Evolutionary conservation across 1,140 invertebrate genomes (phyloP).

Genomic region (Saccostrea glomerata): DNA sequence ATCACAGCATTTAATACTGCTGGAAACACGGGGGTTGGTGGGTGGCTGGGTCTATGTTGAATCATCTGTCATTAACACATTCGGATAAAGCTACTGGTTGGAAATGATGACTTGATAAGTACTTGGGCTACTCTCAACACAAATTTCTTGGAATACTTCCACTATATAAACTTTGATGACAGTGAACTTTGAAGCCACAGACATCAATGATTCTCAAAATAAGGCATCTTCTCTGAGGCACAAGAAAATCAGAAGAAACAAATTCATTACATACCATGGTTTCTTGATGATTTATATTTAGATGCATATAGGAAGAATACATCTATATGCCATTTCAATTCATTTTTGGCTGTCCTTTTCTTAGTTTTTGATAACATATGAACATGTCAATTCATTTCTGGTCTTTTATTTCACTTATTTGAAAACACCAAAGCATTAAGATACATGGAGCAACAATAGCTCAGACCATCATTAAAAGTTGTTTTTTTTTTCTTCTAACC

Average conservation of each 20-base stretch:
- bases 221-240: not conserved
- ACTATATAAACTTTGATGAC: not conserved
- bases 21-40: not conserved
- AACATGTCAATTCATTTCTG: not conserved
- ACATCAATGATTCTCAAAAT: conserved; percentile 12
- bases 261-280: not conserved
- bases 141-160: conserved; percentile 1
- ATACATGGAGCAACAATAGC: too few species aligned
- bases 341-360: too few species aligned
- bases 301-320: not conserved
- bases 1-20: not conserved
- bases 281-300: not conserved
- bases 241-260: not conserved
- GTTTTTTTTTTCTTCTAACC: too few species aligned
- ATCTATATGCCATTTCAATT: not conserved
- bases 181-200: not conserved
- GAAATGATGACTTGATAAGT: not conserved
- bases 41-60: not conserved
- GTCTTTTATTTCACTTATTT: too few species aligned
- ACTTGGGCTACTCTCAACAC: not conserved
- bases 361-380: not conserved
- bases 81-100: not conserved
- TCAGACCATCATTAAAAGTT: too few species aligned
- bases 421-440: too few species aligned
- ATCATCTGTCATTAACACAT: not conserved